Base-by-base conservation (phyloP, 2,888 invertebrate genomes). In the Caenorhabditis sp. region DNA sequence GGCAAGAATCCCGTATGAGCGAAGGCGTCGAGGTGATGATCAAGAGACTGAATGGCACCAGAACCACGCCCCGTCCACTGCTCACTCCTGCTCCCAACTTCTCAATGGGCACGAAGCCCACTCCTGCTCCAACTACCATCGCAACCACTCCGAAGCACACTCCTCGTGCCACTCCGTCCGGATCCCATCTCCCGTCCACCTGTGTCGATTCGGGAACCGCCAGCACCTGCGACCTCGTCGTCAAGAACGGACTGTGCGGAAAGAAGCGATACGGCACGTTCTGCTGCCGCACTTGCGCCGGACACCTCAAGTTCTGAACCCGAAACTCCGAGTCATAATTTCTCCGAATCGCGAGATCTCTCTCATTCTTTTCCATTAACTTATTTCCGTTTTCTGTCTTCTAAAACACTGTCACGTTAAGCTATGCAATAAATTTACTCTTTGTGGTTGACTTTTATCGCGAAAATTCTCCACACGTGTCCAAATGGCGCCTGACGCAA, bases 201-300 rank as follows among this genome's bases (percentile, higher is more conserved):
- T 75, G 75, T 24, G 45, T 63, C 17, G 75, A 75, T 24, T 24
- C 37, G 26, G 85, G 85, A 35, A 83, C 66, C 41, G 41, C 56
- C 8, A 65, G 41, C 20, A 85, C 82, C 5, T 86, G 86, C 55
- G 55, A 63, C 8, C 43, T 86, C 55, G 79, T 87, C 52, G 76
- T 82, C 22, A 78, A 79, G 59, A 81, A 78, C 39, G 81, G 82
- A 2, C 78, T 88, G 15, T 88, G 88, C 66, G 52, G 50, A 22
- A 86, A 83, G 62, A 75, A 83, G 55, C 77, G 88, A 26, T 88
- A 85, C 63, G 84, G 83, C n/a, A 73, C 77, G 7, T 82, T 78
- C 81, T 87, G 87, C 78, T 87, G 87, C 61, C 48, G 68, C 24
- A 86, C 85, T 11, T 87, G 87, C 71, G 63, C 68, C 32, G n/a